Conservation (phyloP, 2,888 invertebrate genomes). For the Emmelina monodactyla region DNA sequence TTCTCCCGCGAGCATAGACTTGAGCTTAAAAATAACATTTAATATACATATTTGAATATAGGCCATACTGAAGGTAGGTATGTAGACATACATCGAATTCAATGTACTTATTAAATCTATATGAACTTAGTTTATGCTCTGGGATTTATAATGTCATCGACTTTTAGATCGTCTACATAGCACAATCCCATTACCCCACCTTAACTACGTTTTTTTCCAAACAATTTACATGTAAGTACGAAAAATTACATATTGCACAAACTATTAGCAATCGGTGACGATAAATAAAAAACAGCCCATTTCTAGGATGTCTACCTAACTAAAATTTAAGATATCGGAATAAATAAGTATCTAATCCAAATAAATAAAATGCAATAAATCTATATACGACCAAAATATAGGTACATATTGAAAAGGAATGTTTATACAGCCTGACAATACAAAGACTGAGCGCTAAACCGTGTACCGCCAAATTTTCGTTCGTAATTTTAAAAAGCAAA, state of each 20-base stretch:
- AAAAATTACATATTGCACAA: conserved; percentile 33
- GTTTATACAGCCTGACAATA: conserved; percentile 27
- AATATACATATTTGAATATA: conserved; percentile 10
- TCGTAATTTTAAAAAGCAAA: conserved; percentile 16
- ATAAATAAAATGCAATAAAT: conserved; percentile 38
- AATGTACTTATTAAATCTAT: not conserved
- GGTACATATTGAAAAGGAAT: conserved; percentile 36
- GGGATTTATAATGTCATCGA: conserved; percentile 16
- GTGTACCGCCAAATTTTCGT: conserved; percentile 6
- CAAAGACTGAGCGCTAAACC: not conserved
- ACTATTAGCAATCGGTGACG: conserved; percentile 31
- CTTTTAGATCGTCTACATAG: not conserved
- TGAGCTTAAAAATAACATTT: no score
- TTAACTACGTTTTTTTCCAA: conserved; percentile 35
- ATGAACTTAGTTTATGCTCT: conserved; percentile 27
- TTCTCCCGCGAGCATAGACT: conserved; percentile 30
- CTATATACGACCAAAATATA: conserved; percentile 24
- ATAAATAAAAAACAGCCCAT: conserved; percentile 45
- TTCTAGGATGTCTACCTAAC: conserved; percentile 44
- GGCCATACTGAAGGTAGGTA: no score
- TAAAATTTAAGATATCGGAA: conserved; percentile 37
- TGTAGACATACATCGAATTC: not conserved
- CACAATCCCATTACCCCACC: conserved; percentile 16
- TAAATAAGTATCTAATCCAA: conserved; percentile 26
- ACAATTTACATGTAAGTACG: conserved; percentile 31